Base-by-base conservation (phyloP, 1,140 invertebrate species). In the Rhagoletis pomonella region DNA sequence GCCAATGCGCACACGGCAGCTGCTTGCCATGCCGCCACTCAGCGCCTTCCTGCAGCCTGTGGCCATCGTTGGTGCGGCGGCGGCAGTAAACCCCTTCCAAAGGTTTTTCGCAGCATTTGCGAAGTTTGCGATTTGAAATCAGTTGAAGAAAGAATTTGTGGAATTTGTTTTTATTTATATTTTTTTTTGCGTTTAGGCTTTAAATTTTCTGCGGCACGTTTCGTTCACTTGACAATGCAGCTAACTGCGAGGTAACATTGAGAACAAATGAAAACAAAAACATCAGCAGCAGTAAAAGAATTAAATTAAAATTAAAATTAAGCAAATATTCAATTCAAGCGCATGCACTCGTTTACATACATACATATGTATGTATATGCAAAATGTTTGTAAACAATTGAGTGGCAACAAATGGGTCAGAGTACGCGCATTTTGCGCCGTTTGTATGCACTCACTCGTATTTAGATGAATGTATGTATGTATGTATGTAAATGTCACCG, bases 1-100 rank as follows among this genome's bases (percentile, higher is more conserved):
- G 73, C 73, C 73, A 81, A 55, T 81, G 73, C 73, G 55, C 73
- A 81, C 47, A 55, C 50, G 5, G n/a, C 73, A 81, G 73, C 73
- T 81, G 73, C 73, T 81, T 17, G 47, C 73, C 17, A 77, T n/a
- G 12, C 12, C 12, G 12, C 4, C n/a, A 12, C 44, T 81, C n/a
- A 55, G 73, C 73, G 19, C n/a, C n/a, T n/a, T 81, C 55, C 55
- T 50, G 29, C 69, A 55, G 29, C 29, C 29, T 29, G 29, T 50
- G 12, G 3, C 19, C 65, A 10, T 42, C 29, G 9, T 39, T 9
- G 3, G 64, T 47, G 14, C 17, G 12, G 42, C 29, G 39, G 67
- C 10, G 44, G 17, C 29, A n/a, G 14, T 77, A 4, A 50, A 50
- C 47, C 47, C 73, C 73, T 81, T 81, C 73, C 73, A n/a, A 81